phyloP scores from a whole-genome alignment of 2,113 vertebrate genomes.

The Phaethornis superciliosus region DNA sequence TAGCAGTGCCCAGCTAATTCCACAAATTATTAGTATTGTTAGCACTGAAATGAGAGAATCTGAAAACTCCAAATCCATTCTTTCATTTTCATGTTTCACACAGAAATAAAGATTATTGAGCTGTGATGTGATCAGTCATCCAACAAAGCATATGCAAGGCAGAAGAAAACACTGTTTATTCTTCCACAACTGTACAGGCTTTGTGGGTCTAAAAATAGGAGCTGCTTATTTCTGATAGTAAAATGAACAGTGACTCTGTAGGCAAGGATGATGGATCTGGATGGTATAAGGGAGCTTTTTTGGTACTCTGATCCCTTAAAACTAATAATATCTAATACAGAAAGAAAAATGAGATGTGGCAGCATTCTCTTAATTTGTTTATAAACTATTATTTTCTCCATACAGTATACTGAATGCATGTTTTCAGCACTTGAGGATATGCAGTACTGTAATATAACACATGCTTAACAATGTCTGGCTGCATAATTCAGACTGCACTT shows the following conservation, averaged over 20 bases:
- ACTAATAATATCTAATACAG: background rate
- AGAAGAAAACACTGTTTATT: background rate
- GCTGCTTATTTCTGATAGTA: constrained; percentile 1
- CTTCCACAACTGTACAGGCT: background rate
- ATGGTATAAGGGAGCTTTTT: background rate
- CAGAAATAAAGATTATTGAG: background rate
- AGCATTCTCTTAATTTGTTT: background rate
- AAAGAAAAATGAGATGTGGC: background rate
- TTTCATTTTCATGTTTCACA: background rate
- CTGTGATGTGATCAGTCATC: background rate
- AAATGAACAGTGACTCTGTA: background rate
- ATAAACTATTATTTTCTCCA: constrained; percentile 21
- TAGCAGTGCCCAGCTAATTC: background rate
- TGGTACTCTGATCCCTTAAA: background rate
- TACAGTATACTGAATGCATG: background rate
- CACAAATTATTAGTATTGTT: background rate
- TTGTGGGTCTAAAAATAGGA: constrained; percentile 13
- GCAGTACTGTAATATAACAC: background rate
- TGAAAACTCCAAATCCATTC: background rate
- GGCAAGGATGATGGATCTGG: background rate
- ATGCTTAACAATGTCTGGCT: background rate
- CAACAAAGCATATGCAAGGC: background rate
- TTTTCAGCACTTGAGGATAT: background rate
- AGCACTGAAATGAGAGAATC: background rate
- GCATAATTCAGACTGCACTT: background rate